Base-by-base conservation (phyloP, 2,888 invertebrate species). In the Tupiocoris notatus region DNA sequence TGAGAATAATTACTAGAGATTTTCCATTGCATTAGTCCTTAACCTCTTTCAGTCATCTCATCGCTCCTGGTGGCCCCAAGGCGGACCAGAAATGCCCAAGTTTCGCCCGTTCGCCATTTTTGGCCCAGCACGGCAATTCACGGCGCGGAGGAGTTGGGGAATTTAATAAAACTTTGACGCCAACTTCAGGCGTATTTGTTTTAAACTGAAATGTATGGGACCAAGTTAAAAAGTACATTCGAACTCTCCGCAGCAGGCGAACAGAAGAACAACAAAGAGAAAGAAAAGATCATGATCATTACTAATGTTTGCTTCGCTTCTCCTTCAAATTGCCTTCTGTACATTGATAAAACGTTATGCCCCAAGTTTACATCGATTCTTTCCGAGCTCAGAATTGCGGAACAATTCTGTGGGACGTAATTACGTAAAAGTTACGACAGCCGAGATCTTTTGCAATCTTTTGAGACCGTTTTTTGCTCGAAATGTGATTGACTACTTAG, bases 81-180 rank as follows among this genome's bases (percentile, higher is more conserved):
- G 17, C 24, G 39, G 17, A 24, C 24, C 65, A 23, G 3, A 58
- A 59, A 17, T 24, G 63, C 63, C 22, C 70, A 59, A 58, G 24
- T 59, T 70, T 70, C 70, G 17, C 24, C 17, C 24, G 56, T 67
- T 67, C 54, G 54, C 66, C 24, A 70, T 59, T 59, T 70, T 59
- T 16, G 54, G 39, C 39, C 12, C n/a, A n/a, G n/a, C n/a, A n/a
- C n/a, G n/a, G n/a, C n/a, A n/a, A n/a, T n/a, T n/a, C n/a, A n/a
- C n/a, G 39, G 39, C 39, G 39, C 3, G 39, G 39, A 12, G 39
- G 39, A 39, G 6, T 3, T 3, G 39, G 59, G 58, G 70, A 59
- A 59, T 70, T 70, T 70, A 70, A 70, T 70, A 70, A 70, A 70
- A 70, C 70, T 70, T 70, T 70, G 70, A 70, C 70, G 70, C 70